A percentile compares a stretch with the other conserved stretches of the same genome.
These are phyloP conservation scores for Druon quercuslanigerum DNA, from an alignment of 1,140 invertebrate species.

Conservation along the genomic window DNA sequence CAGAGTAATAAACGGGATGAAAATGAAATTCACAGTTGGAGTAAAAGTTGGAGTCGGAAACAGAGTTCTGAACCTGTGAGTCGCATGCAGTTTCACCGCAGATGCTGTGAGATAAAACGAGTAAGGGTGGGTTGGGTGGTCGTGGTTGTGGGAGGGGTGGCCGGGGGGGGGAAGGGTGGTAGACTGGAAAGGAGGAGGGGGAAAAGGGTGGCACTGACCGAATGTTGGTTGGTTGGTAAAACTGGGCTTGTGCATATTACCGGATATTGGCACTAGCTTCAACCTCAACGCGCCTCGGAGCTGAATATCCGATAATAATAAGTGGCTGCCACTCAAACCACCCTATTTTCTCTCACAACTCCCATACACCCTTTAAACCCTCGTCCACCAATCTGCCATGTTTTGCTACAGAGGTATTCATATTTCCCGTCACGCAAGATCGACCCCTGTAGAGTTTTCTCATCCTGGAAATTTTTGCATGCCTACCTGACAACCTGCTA, in stretches of 20 bases:
- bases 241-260: conserved; percentile 38
- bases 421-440: conserved; percentile 21
- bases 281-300: conserved; percentile 25
- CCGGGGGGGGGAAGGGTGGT: not conserved
- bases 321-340: conserved; percentile 51
- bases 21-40: not conserved
- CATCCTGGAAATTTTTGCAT: not conserved
- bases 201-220: conserved; percentile 32
- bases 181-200: conserved; percentile 15
- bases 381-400: not conserved
- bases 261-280: conserved; percentile 51
- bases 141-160: not conserved
- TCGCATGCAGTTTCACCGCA: conserved; percentile 8
- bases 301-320: conserved; percentile 55
- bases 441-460: not conserved
- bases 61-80: not conserved
- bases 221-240: conserved; percentile 32
- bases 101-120: conserved; percentile 6
- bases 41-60: not conserved
- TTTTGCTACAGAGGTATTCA: conserved; percentile 3
- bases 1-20: not conserved
- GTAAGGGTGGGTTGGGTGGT: not conserved
- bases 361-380: conserved; percentile 27
- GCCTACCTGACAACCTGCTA: not conserved
- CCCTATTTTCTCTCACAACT: conserved; percentile 9